Conservation (phyloP, 2,797 vertebrate genomes). For the Tragelaphus oryx region DNA sequence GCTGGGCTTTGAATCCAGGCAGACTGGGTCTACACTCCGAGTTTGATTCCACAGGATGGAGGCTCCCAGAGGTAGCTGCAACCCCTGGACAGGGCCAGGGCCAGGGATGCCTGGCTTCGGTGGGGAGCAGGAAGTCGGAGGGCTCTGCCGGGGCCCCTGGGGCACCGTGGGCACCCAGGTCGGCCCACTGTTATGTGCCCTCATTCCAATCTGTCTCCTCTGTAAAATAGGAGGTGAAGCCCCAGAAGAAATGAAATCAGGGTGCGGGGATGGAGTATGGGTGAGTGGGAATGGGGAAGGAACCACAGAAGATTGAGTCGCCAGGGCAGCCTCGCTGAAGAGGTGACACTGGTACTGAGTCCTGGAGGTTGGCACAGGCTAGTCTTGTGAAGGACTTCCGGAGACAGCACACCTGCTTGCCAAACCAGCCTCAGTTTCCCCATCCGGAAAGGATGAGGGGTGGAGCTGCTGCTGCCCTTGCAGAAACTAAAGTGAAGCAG, state of each 20-base stretch:
- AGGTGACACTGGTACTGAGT: accelerated
- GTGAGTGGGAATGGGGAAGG: accelerated
- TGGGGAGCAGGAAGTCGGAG: neutral
- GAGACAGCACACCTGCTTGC: neutral
- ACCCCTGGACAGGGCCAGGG: neutral
- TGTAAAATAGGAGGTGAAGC: neutral
- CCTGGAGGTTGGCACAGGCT: neutral
- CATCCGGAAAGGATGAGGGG: neutral
- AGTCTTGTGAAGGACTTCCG: neutral
- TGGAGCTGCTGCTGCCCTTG: neutral
- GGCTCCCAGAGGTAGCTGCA: neutral
- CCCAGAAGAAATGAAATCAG: neutral
- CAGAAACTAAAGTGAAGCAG: neutral
- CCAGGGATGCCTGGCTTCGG: neutral
- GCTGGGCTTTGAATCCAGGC: neutral
- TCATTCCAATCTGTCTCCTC: neutral
- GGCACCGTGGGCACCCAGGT: accelerated
- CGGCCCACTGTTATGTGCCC: neutral
- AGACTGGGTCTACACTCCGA: neutral
- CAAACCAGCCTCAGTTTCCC: neutral
- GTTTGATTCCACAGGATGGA: neutral
- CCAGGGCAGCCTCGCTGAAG: neutral
- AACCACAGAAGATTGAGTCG: accelerated
- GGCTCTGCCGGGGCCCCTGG: neutral
- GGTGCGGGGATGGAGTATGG: neutral